A percentile compares a stretch with the other conserved stretches of the same genome.
Conservation (phyloP, 2,888 invertebrate genomes). For the Andricus quercusramuli region DNA sequence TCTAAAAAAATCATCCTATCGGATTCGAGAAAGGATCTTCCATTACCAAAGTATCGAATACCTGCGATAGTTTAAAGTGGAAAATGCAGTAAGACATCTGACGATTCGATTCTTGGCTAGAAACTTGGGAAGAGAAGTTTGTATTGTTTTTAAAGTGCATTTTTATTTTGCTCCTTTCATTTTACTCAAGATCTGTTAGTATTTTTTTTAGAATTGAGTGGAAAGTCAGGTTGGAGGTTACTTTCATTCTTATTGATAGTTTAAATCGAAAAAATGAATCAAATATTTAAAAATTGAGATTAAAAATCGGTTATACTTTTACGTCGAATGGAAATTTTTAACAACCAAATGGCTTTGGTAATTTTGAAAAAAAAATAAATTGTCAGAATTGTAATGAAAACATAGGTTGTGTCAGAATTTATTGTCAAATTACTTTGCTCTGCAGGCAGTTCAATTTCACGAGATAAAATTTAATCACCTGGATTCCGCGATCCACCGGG, state of each 20-base stretch:
- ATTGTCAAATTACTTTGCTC: background rate
- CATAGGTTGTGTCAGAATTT: background rate
- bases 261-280: too few species aligned
- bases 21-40: conserved; percentile 1
- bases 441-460: background rate
- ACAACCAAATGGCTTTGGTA: too few species aligned
- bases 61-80: conserved; percentile 32
- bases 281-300: background rate
- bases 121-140: conserved; percentile 9
- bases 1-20: conserved; percentile 26
- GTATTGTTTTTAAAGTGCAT: conserved; percentile 16
- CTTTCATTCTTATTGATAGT: too few species aligned
- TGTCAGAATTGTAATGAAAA: too few species aligned
- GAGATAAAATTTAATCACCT: background rate
- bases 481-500: too few species aligned
- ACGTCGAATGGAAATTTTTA: too few species aligned
- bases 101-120: background rate
- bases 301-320: background rate
- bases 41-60: conserved; percentile 34
- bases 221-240: background rate
- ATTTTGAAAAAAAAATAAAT: too few species aligned
- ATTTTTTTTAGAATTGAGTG: background rate
- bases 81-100: conserved; percentile 33
- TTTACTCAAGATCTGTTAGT: background rate
- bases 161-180: background rate